Conservation (phyloP, 1,140 invertebrate genomes). For the Eumaeus atala region DNA sequence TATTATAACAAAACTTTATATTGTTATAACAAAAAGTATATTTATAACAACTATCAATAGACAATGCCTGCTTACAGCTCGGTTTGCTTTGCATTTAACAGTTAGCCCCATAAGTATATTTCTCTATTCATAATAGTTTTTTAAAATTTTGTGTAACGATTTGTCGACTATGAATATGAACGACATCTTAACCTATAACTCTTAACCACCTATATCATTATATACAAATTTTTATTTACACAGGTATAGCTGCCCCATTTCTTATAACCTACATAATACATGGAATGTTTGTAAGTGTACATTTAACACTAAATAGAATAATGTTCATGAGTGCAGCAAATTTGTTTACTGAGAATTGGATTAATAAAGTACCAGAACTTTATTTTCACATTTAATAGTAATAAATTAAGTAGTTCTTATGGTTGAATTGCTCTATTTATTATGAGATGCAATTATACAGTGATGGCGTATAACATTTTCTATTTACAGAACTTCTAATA, state of each 20-base stretch:
- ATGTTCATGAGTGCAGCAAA: neutral
- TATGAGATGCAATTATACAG: conserved; percentile 8
- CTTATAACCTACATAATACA: conserved; percentile 27
- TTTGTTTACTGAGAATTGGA: neutral
- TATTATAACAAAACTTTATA: conserved; percentile 37
- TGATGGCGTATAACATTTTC: neutral
- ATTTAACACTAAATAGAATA: conserved; percentile 32
- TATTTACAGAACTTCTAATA: conserved; percentile 1
- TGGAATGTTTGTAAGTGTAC: conserved; percentile 44
- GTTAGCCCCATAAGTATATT: conserved; percentile 31
- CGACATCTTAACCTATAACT: conserved; percentile 26
- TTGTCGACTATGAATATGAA: conserved; percentile 29
- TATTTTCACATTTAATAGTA: too few species aligned
- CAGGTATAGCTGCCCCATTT: conserved; percentile 28
- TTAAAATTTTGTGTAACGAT: conserved; percentile 31
- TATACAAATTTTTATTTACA: conserved; percentile 50
- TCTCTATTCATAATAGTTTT: conserved; percentile 24
- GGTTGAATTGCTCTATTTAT: conserved; percentile 2
- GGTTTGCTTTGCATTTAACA: conserved; percentile 31
- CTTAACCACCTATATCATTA: conserved; percentile 29
- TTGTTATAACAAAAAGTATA: conserved; percentile 40
- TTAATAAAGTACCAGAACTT: neutral
- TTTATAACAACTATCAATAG: conserved; percentile 25
- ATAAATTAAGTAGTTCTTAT: neutral
- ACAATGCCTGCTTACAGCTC: conserved; percentile 28